Evolutionary conservation across 2,797 vertebrate genomes (phyloP), one percentile per base, ranked within the genome.

Genomic region (Echeneis naucrates): DNA sequence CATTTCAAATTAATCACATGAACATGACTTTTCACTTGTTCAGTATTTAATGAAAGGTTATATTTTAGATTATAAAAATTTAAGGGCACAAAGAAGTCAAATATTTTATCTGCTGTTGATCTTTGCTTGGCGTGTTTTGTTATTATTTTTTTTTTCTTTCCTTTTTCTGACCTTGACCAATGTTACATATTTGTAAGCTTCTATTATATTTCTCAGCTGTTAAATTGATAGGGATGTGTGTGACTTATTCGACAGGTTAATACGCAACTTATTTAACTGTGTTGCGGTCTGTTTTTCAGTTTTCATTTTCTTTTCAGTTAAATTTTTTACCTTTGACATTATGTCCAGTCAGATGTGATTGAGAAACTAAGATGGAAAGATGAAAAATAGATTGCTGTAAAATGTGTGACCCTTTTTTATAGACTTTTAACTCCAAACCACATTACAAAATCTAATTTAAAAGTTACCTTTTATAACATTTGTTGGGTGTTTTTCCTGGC

Each of bases 401-500:
- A 0, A 54, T 17, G 11, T 54, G 38, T 50, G 44, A 66, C 17
- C 40, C 2, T 0, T 65, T 65, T 33, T 13, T 8, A 45, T 50
- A 32, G n/a, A 24, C 55, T 38, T n/a, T 19, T 19, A 57, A 40
- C 51, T 54, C 17, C n/a, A 42, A 48, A 1, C 54, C 56, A 21
- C 52, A 27, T 21, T 2, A 10, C 9, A 2, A 54, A 21, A 59
- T 72, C 16, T 66, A 11, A 42, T 69, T 78, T 59, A 37, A 38
- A 63, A 75, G 47, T 52, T 74, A 33, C 40, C 44, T 68, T 69
- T 77, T 19, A 2, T 26, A 76, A 61, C 73, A 72, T 57, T 68
- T 80, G 80, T 78, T 77, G 73, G 37, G 9, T 72, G 13, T 38
- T 61, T 62, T 12, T 56, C 64, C 42, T 47, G 45, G 51, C 59